These are phyloP conservation scores for Bombus impatiens DNA, from an alignment of 1,140 invertebrate genomes.

Conservation along the genomic window DNA sequence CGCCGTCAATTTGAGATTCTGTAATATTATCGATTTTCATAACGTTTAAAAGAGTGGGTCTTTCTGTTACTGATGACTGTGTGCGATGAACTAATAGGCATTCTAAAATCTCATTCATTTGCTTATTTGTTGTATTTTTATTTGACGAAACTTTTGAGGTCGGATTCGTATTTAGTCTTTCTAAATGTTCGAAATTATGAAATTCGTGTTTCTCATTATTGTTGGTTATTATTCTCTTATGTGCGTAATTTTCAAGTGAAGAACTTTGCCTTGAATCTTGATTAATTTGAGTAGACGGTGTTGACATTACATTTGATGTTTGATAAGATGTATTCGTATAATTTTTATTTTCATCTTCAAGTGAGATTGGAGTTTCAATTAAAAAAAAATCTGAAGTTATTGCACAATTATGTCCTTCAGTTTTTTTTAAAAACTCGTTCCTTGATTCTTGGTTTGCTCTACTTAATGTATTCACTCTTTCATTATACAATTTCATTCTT, in stretches of 20 bases:
- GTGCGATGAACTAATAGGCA: not conserved
- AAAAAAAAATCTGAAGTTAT: not conserved
- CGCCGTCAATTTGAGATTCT: constrained; percentile 65
- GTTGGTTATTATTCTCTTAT: not conserved
- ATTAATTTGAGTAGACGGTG: not conserved
- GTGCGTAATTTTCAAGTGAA: not conserved
- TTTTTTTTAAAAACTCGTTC: not conserved
- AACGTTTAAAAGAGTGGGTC: constrained; percentile 62
- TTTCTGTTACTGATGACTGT: constrained; percentile 21
- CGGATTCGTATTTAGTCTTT: not conserved
- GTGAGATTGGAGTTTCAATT: not conserved
- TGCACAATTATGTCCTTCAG: not conserved
- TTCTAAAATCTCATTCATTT: constrained; percentile 1
- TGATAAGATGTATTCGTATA: not conserved
- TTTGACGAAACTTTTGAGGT: not conserved
- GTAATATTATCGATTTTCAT: constrained; percentile 67
- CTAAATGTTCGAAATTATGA: not conserved
- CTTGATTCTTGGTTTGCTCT: not conserved
- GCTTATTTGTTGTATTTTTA: not conserved
- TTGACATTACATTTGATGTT: not conserved
- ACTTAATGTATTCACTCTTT: constrained; percentile 76
- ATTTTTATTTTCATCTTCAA: constrained; percentile 62
- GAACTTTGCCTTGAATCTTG: not conserved
- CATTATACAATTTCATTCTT: constrained; percentile 83
- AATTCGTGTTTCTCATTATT: constrained; percentile 5